Evolutionary conservation across 1,140 invertebrate species (phyloP).

Genomic region (Aricia agestis): DNA sequence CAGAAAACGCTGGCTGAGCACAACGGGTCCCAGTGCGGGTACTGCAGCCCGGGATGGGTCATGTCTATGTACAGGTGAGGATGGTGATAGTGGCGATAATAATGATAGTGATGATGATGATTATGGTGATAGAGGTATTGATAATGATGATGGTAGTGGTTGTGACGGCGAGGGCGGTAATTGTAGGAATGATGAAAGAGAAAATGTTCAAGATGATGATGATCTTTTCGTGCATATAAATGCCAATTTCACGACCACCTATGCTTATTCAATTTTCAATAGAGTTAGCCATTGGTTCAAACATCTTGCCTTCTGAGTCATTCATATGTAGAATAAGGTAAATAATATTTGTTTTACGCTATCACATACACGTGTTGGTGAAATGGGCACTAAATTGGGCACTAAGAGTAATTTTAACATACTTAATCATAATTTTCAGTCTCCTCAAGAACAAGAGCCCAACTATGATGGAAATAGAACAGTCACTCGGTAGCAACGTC

Average conservation of each 20-base stretch:
- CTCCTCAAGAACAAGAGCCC: constrained; percentile 52
- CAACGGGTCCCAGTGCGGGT: constrained; percentile 89
- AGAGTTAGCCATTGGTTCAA: too few relatives aligned
- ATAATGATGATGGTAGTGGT: background rate
- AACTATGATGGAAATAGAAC: constrained; percentile 81
- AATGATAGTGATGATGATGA: background rate
- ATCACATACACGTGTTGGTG: background rate
- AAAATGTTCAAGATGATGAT: too few relatives aligned
- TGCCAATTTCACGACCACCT: too few relatives aligned
- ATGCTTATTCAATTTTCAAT: too few relatives aligned
- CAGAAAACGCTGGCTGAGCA: constrained; percentile 82
- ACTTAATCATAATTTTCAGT: constrained; percentile 27
- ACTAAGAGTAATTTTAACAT: background rate
- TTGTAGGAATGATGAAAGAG: background rate
- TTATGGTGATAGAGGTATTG: background rate
- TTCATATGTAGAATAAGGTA: background rate
- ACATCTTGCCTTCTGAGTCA: background rate
- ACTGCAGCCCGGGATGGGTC: constrained; percentile 88
- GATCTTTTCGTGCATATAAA: background rate
- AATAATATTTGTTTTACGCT: background rate
- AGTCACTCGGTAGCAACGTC: constrained; percentile 84
- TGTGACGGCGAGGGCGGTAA: background rate
- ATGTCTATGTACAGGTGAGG: constrained; percentile 87
- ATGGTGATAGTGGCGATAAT: background rate
- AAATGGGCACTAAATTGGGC: background rate